phyloP scores from a whole-genome alignment of 2,113 vertebrate species.

The Vulpes ferrilata region DNA sequence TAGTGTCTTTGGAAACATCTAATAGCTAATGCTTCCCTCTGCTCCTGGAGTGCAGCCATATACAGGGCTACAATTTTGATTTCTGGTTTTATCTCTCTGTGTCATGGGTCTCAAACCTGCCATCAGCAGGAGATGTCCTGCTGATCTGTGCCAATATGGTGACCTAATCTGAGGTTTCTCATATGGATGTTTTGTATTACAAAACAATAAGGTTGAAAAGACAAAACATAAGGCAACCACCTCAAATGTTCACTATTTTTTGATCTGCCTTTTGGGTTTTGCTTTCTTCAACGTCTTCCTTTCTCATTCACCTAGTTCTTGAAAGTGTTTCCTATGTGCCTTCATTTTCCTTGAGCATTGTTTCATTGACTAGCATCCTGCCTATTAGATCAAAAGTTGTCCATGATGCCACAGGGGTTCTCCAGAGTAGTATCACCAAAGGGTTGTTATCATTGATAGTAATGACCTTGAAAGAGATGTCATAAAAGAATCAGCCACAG shows the following conservation, averaged over 20 bases:
- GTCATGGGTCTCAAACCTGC: background rate
- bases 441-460: background rate
- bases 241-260: constrained; percentile 35
- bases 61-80: background rate
- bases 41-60: background rate
- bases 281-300: background rate
- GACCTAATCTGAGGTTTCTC: background rate
- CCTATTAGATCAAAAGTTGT: constrained; percentile 19
- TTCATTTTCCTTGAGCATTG: constrained; percentile 46
- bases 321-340: background rate
- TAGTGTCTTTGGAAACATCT: constrained; percentile 38
- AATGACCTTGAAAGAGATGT: background rate
- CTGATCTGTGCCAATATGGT: constrained; percentile 46
- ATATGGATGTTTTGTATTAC: background rate
- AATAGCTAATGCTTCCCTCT: background rate
- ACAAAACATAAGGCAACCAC: background rate
- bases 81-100: constrained; percentile 12
- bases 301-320: background rate
- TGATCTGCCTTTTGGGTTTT: background rate
- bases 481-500: background rate
- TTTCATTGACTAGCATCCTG: background rate
- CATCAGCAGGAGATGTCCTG: background rate
- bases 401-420: background rate
- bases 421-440: background rate
- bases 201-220: constrained; percentile 5